phyloP scores from a whole-genome alignment of 2,888 invertebrate genomes.

The Chloromyia formosa region DNA sequence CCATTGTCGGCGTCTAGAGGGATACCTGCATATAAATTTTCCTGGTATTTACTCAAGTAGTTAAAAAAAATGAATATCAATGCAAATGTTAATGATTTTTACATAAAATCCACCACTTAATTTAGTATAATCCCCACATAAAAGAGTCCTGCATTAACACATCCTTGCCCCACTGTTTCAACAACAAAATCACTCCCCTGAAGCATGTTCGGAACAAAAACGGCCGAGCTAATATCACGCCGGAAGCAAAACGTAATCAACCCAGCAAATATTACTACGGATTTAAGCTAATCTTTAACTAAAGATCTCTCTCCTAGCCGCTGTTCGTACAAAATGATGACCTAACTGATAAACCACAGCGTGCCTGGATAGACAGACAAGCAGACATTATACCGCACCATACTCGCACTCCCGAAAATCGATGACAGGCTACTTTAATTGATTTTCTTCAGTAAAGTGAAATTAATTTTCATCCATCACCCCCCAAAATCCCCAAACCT shows the following conservation, averaged over 20 bases:
- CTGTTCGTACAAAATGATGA: background rate
- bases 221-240: background rate
- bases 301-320: background rate
- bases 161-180: no score
- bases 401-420: conserved; percentile 35
- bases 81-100: no score
- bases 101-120: no score
- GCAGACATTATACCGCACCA: background rate
- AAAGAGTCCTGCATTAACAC: no score
- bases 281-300: conserved; percentile 24
- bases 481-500: conserved; percentile 36
- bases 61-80: no score
- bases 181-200: no score
- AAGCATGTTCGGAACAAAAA: no score
- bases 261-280: conserved; percentile 18
- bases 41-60: no score
- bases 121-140: no score
- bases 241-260: conserved; percentile 20
- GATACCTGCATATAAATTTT: no score
- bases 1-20: no score
- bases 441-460: conserved; percentile 49
- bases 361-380: conserved; percentile 7
- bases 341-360: background rate
- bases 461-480: conserved; percentile 47
- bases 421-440: conserved; percentile 48